Conservation (phyloP, 2,113 vertebrate species). For the Rhea pennata region DNA sequence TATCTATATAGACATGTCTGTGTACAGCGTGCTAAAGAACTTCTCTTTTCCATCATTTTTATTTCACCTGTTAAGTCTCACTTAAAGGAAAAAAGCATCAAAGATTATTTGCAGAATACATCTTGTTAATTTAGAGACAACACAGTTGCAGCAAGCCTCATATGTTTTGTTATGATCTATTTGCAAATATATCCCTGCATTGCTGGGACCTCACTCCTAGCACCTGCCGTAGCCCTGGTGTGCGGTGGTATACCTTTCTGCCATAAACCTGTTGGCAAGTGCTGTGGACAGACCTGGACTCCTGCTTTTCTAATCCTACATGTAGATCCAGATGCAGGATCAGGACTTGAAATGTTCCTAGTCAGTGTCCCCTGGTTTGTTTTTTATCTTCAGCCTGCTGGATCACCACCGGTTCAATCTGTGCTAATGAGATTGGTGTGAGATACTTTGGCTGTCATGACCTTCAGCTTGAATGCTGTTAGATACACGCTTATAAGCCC, state of each 20-base stretch:
- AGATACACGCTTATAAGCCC: not conserved
- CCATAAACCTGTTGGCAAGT: not conserved
- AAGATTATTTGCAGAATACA: no score
- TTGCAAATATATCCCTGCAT: not conserved
- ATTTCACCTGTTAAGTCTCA: not conserved
- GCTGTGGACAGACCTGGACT: not conserved
- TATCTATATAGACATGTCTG: not conserved
- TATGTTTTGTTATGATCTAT: not conserved
- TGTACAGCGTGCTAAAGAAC: not conserved
- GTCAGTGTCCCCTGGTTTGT: not conserved
- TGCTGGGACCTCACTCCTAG: not conserved
- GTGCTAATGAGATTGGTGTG: not conserved
- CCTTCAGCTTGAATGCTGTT: not conserved
- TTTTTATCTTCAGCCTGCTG: not conserved
- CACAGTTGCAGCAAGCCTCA: rapidly evolving
- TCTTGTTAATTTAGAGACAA: no score
- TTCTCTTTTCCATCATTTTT: not conserved
- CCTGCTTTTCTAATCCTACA: not conserved
- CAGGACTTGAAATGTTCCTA: not conserved
- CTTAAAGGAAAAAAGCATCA: not conserved
- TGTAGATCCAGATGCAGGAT: not conserved
- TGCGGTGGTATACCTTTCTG: not conserved
- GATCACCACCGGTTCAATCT: not conserved
- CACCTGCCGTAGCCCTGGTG: not conserved
- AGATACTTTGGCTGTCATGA: not conserved